Evolutionary conservation across 30 jellyfish, hydroid and myxozoan genomes (phyloP).

Genomic region (Catostylus mosaicus): DNA sequence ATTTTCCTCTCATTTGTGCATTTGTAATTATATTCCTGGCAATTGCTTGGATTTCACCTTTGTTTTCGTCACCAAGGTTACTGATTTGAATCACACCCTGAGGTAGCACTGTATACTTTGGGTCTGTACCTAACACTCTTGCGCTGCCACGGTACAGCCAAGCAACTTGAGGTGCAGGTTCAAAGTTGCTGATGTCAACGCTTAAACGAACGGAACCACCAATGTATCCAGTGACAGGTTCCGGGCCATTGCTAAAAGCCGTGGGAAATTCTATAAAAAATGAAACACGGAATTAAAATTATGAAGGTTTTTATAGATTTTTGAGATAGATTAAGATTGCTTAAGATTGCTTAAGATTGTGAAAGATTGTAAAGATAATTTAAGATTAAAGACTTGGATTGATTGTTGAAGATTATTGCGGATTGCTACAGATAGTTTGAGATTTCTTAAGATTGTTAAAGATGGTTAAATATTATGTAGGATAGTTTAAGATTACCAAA

Average conservation of each 20-base stretch:
- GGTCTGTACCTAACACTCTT: slow-evolving; percentile 56
- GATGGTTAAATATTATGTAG: too few relatives aligned
- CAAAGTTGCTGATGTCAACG: slow-evolving; percentile 69
- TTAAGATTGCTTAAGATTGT: too few relatives aligned
- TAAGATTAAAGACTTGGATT: too few relatives aligned
- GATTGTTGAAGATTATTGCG: too few relatives aligned
- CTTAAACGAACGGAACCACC: slow-evolving; percentile 81
- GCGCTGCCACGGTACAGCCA: slow-evolving; percentile 86
- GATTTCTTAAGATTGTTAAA: too few relatives aligned
- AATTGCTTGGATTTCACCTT: slow-evolving; percentile 83
- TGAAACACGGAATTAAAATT: too few relatives aligned
- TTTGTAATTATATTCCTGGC: slow-evolving; percentile 49
- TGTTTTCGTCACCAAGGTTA: slow-evolving; percentile 53
- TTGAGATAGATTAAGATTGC: too few relatives aligned
- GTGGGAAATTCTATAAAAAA: slow-evolving; percentile 41
- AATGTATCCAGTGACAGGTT: slow-evolving; percentile 70
- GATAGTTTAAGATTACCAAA: too few relatives aligned
- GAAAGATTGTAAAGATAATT: too few relatives aligned
- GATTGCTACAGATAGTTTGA: too few relatives aligned
- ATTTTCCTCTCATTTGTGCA: slow-evolving; percentile 55
- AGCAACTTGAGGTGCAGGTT: slow-evolving; percentile 83
- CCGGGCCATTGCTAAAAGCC: slow-evolving; percentile 46
- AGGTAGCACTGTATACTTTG: slow-evolving; percentile 77
- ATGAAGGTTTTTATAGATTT: too few relatives aligned
- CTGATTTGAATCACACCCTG: slow-evolving; percentile 83